A percentile compares a stretch with the other conserved stretches of the same genome.
These are phyloP conservation scores for Agonopterix heracliana DNA, from an alignment of 2,888 invertebrate genomes.

Conservation along the genomic window DNA sequence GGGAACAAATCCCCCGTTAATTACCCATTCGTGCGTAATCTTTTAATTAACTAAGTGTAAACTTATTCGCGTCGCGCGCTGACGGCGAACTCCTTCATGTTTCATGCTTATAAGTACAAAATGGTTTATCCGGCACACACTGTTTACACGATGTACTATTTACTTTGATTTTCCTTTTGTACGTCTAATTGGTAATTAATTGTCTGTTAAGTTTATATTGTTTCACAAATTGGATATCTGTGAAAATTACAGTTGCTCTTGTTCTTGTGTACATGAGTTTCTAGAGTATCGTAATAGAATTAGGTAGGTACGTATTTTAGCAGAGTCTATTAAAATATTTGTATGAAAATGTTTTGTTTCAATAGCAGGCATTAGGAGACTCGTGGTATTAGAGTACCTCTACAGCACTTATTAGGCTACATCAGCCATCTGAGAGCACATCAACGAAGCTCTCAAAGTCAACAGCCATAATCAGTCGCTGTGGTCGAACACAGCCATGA, in stretches of 20 bases:
- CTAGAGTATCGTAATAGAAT: too few relatives aligned
- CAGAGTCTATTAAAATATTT: too few relatives aligned
- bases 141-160: not conserved
- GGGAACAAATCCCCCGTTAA: slow-evolving; percentile 61
- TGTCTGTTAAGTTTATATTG: slow-evolving; percentile 3
- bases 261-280: too few relatives aligned
- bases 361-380: too few relatives aligned
- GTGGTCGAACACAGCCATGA: too few relatives aligned
- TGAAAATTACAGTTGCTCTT: not conserved
- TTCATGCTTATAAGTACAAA: not conserved
- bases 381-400: too few relatives aligned
- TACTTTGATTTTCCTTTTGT: slow-evolving; percentile 9
- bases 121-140: not conserved
- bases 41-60: slow-evolving; percentile 68
- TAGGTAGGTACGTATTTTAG: too few relatives aligned
- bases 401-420: too few relatives aligned
- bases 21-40: slow-evolving; percentile 68
- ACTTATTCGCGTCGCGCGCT: slow-evolving; percentile 33
- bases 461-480: too few relatives aligned
- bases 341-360: too few relatives aligned
- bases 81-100: slow-evolving; percentile 5
- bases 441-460: too few relatives aligned
- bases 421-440: too few relatives aligned
- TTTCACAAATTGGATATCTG: not conserved
- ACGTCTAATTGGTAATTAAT: slow-evolving; percentile 7